Base-by-base conservation (phyloP, 2,113 vertebrate genomes). In the Illadopsis cleaveri region DNA sequence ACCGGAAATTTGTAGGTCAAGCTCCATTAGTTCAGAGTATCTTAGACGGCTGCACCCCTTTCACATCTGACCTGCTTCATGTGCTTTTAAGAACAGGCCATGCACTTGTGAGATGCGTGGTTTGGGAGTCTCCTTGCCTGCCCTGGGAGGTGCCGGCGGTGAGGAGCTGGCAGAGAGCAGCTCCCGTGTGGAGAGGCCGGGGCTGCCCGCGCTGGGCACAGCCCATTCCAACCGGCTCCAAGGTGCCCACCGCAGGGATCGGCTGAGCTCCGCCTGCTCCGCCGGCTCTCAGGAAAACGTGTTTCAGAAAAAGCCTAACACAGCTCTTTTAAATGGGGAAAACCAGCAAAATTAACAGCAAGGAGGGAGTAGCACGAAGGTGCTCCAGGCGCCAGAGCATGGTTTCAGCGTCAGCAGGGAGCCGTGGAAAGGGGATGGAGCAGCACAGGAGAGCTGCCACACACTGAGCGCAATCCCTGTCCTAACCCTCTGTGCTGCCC, bases 221-320 rank as follows among this genome's bases (percentile, higher is more conserved):
- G 42, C 20, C 0, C 0, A 3, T 35, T 25, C 42, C 47, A 33
- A 9, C 5, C 1, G 1, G 11, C 31, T 61, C 35, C 35, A 2
- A 12, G 27, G 25, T 9, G 5, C 42, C 44, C 31, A 9, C 4
- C 0, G 0, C 17, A 15, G 53, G 44, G 12, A 3, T 33, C 0
- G 0, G 14, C 38, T 38, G 8, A 37, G 35, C 50, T 21, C 42
- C 0, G 1, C 31, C 5, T 0, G 1, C 47, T 24, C 5, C 0
- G 3, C 28, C 3, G 5, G 15, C 35, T 33, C 22, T 2, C 0
- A 9, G 20, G 11, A 56, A 47, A 17, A 12, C 0, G 0, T 8
- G 5, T 28, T 68, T 66, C 58, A 54, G 21, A 81, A 68, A 80
- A 18, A 11, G 5, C 5, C 42, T 24, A 61, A 35, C 8, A 2